A percentile compares a stretch with the other conserved stretches of the same genome.
Conservation (phyloP, 2,888 invertebrate species). For the Macroteleia sp. region DNA sequence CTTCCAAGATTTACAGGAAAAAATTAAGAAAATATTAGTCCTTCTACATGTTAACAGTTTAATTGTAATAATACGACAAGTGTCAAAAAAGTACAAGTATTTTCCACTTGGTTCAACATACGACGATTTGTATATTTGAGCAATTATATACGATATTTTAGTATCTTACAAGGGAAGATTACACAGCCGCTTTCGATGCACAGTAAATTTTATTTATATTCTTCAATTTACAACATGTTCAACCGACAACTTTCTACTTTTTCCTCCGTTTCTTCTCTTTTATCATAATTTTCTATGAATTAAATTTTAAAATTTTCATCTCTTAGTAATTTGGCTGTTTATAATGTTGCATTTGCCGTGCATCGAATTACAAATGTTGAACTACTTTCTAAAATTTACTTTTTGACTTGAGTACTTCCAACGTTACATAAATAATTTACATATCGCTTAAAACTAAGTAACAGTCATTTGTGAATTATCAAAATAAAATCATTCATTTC, state of each 20-base stretch:
- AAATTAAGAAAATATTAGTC: too few species aligned
- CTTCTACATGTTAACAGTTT: too few species aligned
- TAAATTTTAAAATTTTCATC: too few species aligned
- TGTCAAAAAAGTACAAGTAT: too few species aligned
- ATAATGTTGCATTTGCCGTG: conserved; percentile 6
- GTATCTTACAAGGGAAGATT: conserved; percentile 1
- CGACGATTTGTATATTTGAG: conserved; percentile 10
- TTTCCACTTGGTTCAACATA: not conserved
- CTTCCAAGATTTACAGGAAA: too few species aligned
- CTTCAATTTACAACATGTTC: too few species aligned
- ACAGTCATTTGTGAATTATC: not conserved
- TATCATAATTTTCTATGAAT: too few species aligned
- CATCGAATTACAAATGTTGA: conserved; percentile 10
- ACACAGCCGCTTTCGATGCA: conserved; percentile 17
- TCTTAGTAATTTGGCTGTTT: too few species aligned
- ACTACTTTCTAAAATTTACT: not conserved
- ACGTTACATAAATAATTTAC: not conserved
- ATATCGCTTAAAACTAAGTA: conserved; percentile 18
- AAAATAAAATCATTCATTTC: too few species aligned
- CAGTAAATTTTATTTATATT: not conserved
- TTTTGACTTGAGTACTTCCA: not conserved
- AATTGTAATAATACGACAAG: too few species aligned
- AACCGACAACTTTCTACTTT: too few species aligned
- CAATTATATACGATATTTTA: conserved; percentile 3
- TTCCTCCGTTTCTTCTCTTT: too few species aligned